Evolutionary conservation across 2,797 vertebrate genomes (phyloP), one percentile per base, ranked within the genome.

Genomic region (Muscicapa striata): DNA sequence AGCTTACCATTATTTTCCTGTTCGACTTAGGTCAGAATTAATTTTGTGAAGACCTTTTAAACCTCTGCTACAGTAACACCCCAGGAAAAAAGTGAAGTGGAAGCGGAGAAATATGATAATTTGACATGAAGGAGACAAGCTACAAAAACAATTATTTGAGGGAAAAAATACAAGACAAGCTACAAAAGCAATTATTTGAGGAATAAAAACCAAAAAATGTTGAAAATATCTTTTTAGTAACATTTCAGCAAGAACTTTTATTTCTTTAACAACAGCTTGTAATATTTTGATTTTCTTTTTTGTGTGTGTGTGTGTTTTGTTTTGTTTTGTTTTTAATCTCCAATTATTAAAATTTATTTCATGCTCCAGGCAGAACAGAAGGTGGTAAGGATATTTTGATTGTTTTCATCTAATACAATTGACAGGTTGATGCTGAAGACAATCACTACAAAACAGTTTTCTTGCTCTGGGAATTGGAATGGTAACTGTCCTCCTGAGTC

Each of bases 21-120:
- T 75, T 83, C 88, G 41, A 73, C 6, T 63, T 12, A 23, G 40
- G 52, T 73, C 74, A 87, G 30, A 88, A 68, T 21, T 90, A 85
- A 75, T 94, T 95, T 89, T 76, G 15, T 75, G 45, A 38, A 79
- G 32, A 78, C 55, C 45, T 90, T 91, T 91, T 90, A 70, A 87
- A 80, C 27, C 26, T 59, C 55, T 63, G 27, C 32, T 72, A 15
- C 11, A 36, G 2, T 63, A 91, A 49, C 6, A 61, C 58, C 3
- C 11, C 41, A 75, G 51, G 58, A 84, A 79, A 90, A 48, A 90
- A 64, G 17, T 36, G 52, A 84, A 82, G 26, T 68, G 12, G 21
- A 66, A 77, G 27, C 13, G 16, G 10, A 57, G 34, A 34, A 79
- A 88, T 67, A 69, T 7, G 23, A 11, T 55, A 48, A 88, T 57